Evolutionary conservation across 2,113 vertebrate species (phyloP).

Genomic region (Ciconia stormi): DNA sequence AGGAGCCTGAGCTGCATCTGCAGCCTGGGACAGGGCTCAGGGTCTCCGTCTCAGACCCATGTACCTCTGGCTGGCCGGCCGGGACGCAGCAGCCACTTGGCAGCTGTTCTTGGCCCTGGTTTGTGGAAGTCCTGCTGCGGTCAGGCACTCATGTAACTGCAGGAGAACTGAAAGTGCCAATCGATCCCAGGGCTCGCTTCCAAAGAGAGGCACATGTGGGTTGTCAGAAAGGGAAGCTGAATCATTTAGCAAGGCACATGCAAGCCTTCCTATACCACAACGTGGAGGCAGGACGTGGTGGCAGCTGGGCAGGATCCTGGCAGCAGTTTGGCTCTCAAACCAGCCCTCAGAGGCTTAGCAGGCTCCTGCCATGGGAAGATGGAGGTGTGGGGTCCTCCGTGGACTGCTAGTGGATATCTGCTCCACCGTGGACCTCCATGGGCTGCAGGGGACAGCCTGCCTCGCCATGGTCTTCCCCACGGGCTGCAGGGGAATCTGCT

Average conservation of each 20-base stretch:
- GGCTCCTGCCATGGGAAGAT: not conserved
- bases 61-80: not conserved
- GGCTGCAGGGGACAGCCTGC: not conserved
- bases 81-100: not conserved
- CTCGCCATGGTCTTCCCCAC: not conserved
- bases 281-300: not conserved
- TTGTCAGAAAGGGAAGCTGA: not conserved
- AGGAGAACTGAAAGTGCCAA: not conserved
- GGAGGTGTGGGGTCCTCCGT: not conserved
- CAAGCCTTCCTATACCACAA: not conserved
- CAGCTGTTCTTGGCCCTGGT: not conserved
- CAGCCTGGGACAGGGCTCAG: not conserved
- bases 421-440: not conserved
- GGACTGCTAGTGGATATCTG: not conserved
- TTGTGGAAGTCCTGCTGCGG: not conserved
- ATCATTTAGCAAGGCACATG: not conserved
- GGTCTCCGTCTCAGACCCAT: accelerated
- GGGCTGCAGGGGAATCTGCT: not conserved
- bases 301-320: not conserved
- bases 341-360: not conserved
- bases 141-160: accelerated
- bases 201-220: not conserved
- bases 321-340: not conserved
- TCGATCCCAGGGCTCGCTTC: accelerated
- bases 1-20: not conserved